These are phyloP conservation scores for Zaprionus gabonicus DNA, from an alignment of 1,140 invertebrate genomes.

Conservation along the genomic window DNA sequence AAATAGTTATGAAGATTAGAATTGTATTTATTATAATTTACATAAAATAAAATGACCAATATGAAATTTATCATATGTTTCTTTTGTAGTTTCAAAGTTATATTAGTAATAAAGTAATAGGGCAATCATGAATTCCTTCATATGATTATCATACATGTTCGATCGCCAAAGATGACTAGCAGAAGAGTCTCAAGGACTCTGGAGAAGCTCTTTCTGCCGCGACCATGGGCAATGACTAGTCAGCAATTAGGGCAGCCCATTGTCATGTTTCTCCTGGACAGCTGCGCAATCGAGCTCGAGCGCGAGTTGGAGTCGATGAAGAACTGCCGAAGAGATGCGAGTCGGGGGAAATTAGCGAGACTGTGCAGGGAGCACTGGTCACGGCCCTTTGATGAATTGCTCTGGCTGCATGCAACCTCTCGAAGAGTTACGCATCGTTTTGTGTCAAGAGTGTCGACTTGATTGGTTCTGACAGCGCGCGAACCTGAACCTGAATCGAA, in stretches of 20 bases:
- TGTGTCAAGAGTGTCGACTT: slow-evolving; percentile 80
- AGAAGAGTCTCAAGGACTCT: not conserved
- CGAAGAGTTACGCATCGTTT: slow-evolving; percentile 82
- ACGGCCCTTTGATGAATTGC: slow-evolving; percentile 72
- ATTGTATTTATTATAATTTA: too few relatives aligned
- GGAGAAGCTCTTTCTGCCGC: slow-evolving; percentile 3
- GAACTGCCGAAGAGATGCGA: slow-evolving; percentile 8
- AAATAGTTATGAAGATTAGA: too few relatives aligned
- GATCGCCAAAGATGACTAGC: not conserved
- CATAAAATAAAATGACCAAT: too few relatives aligned
- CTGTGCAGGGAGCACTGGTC: slow-evolving; percentile 51
- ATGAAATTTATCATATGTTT: too few relatives aligned
- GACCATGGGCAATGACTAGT: slow-evolving; percentile 69
- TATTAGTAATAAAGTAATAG: not conserved
- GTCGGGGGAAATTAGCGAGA: slow-evolving; percentile 35
- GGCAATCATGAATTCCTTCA: not conserved
- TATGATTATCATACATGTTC: not conserved
- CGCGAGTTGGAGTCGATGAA: slow-evolving; percentile 32
- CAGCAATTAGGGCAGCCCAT: slow-evolving; percentile 71
- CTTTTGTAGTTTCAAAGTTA: not conserved
- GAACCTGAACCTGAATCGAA: slow-evolving; percentile 39
- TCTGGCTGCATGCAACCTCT: slow-evolving; percentile 53
- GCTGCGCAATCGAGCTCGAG: slow-evolving; percentile 49
- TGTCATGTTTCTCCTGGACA: slow-evolving; percentile 57
- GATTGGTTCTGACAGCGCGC: slow-evolving; percentile 81